Conservation (phyloP, 2,888 invertebrate genomes). For the Eristalis tenax region DNA sequence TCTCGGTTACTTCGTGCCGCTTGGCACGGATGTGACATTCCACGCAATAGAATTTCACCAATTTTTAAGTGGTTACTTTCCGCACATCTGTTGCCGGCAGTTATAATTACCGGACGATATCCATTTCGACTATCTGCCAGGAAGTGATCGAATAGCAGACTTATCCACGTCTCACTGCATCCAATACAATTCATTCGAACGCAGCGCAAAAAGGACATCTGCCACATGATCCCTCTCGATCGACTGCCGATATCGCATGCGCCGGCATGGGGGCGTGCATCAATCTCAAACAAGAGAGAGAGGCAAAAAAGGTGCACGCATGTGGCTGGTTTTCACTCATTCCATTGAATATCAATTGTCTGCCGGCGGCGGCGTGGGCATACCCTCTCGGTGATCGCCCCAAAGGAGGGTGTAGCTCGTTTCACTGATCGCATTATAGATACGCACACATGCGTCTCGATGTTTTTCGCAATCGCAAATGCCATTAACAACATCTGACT, state of each 20-base stretch:
- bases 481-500: slow-evolving; percentile 29
- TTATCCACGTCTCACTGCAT: neutral
- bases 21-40: too few relatives aligned
- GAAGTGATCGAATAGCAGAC: slow-evolving; percentile 41
- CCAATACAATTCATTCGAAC: slow-evolving; percentile 1
- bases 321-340: slow-evolving; percentile 17
- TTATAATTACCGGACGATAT: slow-evolving; percentile 16
- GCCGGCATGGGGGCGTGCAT: slow-evolving; percentile 16
- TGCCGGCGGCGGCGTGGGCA: neutral
- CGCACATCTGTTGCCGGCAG: too few relatives aligned
- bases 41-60: too few relatives aligned
- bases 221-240: slow-evolving; percentile 12
- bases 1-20: too few relatives aligned
- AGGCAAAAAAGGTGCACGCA: neutral
- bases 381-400: neutral
- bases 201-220: slow-evolving; percentile 34
- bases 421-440: slow-evolving; percentile 35
- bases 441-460: neutral
- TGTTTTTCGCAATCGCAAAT: slow-evolving; percentile 9
- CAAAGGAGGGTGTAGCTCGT: slow-evolving; percentile 20
- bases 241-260: slow-evolving; percentile 14
- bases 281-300: neutral
- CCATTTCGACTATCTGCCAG: slow-evolving; percentile 9
- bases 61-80: too few relatives aligned
- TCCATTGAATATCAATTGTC: slow-evolving; percentile 35